Conservation (phyloP, 1,140 invertebrate genomes). For the Cephus cinctus region DNA sequence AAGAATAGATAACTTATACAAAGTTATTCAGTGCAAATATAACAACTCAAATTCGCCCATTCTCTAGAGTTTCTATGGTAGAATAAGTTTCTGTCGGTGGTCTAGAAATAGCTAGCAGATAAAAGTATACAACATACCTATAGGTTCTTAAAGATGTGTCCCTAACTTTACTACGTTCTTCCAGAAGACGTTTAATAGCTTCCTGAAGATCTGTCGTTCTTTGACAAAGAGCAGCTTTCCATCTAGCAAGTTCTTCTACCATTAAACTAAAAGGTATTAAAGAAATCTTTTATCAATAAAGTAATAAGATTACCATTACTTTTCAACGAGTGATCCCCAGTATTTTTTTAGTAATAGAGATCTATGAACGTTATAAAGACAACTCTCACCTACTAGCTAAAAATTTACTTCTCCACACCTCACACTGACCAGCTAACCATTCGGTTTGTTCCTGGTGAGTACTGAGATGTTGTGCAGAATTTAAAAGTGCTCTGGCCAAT, state of each 20-base stretch:
- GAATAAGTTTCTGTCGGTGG: too few relatives aligned
- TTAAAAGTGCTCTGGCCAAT: conserved; percentile 78
- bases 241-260: conserved; percentile 84
- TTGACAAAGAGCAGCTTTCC: conserved; percentile 77
- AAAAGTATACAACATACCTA: conserved; percentile 44
- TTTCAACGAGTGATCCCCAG: too few relatives aligned
- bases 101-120: too few relatives aligned
- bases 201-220: conserved; percentile 75
- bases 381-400: conserved; percentile 77
- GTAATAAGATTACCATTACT: background rate
- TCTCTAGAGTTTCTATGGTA: too few relatives aligned
- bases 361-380: too few relatives aligned
- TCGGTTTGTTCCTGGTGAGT: conserved; percentile 91
- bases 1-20: too few relatives aligned
- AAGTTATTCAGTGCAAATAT: too few relatives aligned
- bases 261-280: conserved; percentile 66
- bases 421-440: conserved; percentile 87
- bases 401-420: conserved; percentile 95
- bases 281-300: background rate
- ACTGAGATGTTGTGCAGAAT: conserved; percentile 79
- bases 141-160: conserved; percentile 71
- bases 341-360: too few relatives aligned
- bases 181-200: conserved; percentile 70
- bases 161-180: conserved; percentile 70
- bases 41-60: too few relatives aligned